Conservation (phyloP, 1,140 invertebrate species). For the Listronotus bonariensis region DNA sequence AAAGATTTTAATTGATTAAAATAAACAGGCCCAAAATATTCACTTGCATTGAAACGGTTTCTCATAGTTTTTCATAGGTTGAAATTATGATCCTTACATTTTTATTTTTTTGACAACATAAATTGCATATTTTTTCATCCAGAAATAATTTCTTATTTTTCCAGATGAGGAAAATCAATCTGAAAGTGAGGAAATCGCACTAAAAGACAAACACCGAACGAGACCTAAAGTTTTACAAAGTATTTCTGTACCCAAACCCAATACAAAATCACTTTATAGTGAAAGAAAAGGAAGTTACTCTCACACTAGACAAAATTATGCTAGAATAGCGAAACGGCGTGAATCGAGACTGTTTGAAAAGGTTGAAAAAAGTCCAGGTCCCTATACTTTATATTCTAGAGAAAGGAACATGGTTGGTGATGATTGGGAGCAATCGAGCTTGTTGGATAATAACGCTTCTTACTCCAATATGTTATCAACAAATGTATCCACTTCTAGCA, state of each 20-base stretch:
- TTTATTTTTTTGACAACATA: too few species aligned
- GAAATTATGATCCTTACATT: too few species aligned
- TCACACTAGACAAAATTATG: slow-evolving; percentile 40
- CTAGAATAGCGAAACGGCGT: slow-evolving; percentile 37
- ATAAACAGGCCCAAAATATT: too few species aligned
- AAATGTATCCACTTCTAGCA: slow-evolving; percentile 6
- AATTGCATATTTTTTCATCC: too few species aligned
- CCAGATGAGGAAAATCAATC: slow-evolving; percentile 33
- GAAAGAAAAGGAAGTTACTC: slow-evolving; percentile 37
- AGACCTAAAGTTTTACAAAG: slow-evolving; percentile 33
- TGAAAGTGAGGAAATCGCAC: slow-evolving; percentile 47
- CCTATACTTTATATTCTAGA: slow-evolving; percentile 8
- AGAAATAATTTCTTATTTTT: too few species aligned
- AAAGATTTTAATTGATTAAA: too few species aligned
- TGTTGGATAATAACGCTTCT: not conserved
- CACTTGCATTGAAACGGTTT: too few species aligned
- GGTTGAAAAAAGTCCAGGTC: slow-evolving; percentile 4
- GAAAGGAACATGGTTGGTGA: not conserved
- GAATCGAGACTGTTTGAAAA: slow-evolving; percentile 17
- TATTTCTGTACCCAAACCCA: slow-evolving; percentile 11
- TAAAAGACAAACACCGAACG: slow-evolving; percentile 51
- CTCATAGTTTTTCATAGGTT: too few species aligned
- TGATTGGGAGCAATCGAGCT: not conserved
- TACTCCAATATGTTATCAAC: not conserved
- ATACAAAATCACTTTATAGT: slow-evolving; percentile 37